Evolutionary conservation across 2,113 vertebrate genomes (phyloP).

Genomic region (Leucoraja erinaceus): DNA sequence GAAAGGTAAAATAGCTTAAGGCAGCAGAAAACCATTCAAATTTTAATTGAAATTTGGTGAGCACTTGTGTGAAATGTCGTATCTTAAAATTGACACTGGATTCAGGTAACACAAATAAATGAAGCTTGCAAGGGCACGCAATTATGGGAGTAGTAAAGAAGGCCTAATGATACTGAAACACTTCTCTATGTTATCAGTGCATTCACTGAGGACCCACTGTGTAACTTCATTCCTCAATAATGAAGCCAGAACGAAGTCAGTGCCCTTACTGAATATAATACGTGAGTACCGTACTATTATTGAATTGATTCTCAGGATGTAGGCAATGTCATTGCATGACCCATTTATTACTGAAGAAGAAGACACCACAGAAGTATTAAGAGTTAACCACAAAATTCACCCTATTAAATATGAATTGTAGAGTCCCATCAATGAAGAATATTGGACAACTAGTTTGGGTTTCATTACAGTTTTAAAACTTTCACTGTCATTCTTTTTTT

Average conservation of each 20-base stretch:
- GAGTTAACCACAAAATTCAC: background rate
- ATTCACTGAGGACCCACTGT: background rate
- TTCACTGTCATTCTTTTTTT: background rate
- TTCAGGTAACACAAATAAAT: slow-evolving; percentile 17
- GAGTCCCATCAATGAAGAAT: background rate
- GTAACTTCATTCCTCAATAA: background rate
- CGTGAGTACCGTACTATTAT: background rate
- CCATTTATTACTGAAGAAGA: background rate
- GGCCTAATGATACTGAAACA: background rate
- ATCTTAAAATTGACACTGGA: slow-evolving; percentile 13
- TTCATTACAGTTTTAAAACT: background rate
- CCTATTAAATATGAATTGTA: background rate
- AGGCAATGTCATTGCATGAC: background rate
- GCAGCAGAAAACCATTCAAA: background rate
- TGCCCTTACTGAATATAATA: background rate
- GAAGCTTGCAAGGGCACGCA: background rate
- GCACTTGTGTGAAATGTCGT: background rate
- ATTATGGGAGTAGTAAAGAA: background rate
- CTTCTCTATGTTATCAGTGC: background rate
- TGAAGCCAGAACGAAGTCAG: background rate
- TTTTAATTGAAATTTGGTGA: slow-evolving; percentile 30
- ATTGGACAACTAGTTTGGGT: background rate
- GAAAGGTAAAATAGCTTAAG: background rate
- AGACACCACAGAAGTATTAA: background rate
- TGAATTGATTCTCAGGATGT: background rate